phyloP scores from a whole-genome alignment of 2,888 invertebrate species.

The Agrotis puta region DNA sequence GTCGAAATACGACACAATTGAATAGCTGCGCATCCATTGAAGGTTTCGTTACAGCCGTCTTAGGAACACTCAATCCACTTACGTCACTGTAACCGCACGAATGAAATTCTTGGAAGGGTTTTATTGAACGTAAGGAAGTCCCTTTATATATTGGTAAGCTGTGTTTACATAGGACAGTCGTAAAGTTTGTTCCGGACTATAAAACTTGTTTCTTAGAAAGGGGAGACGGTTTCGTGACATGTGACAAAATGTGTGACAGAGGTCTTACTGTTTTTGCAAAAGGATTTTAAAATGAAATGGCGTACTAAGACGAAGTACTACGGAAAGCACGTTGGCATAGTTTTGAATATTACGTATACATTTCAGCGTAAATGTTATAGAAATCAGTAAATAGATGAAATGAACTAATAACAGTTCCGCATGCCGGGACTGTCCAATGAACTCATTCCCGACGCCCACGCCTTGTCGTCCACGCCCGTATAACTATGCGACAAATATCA shows the following conservation, averaged over 20 bases:
- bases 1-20: conserved; percentile 31
- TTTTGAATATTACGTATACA: conserved; percentile 19
- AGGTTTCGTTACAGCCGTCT: conserved; percentile 33
- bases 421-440: conserved; percentile 85
- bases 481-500: conserved; percentile 74
- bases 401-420: conserved; percentile 81
- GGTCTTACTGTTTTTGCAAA: conserved; percentile 25
- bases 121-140: conserved; percentile 46
- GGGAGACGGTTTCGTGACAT: conserved; percentile 36
- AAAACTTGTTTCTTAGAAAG: conserved; percentile 60
- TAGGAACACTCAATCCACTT: conserved; percentile 33
- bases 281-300: conserved; percentile 4
- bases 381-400: conserved; percentile 62
- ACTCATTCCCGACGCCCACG: conserved; percentile 83
- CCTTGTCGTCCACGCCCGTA: conserved; percentile 69
- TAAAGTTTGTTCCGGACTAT: conserved; percentile 64
- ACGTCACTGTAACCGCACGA: conserved; percentile 42
- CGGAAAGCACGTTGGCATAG: not conserved
- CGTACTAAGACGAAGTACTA: no score
- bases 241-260: conserved; percentile 44
- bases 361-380: conserved; percentile 30
- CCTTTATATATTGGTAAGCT: conserved; percentile 58
- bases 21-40: conserved; percentile 42
- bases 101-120: conserved; percentile 44
- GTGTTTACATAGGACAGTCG: conserved; percentile 73